phyloP scores from a whole-genome alignment of 2,888 invertebrate genomes.

The Gasteruption jaculator region DNA sequence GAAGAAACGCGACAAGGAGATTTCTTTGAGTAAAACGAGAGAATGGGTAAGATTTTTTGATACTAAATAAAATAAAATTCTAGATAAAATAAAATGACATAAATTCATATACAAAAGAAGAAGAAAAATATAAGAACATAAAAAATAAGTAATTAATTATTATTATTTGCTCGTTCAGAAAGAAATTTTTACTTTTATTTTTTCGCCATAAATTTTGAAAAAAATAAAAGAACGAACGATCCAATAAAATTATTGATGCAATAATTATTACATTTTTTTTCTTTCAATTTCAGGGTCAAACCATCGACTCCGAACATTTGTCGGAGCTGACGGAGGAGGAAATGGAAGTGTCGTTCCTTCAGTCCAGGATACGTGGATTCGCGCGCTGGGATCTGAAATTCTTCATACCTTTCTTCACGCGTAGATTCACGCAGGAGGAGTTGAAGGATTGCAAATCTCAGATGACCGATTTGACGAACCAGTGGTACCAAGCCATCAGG shows the following conservation, averaged over 20 bases:
- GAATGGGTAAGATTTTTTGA: slow-evolving; percentile 70
- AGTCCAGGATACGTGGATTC: slow-evolving; percentile 79
- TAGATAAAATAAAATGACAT: not conserved
- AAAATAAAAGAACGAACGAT: not conserved
- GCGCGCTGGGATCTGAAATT: slow-evolving; percentile 89
- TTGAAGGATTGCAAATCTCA: slow-evolving; percentile 93
- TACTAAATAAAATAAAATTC: slow-evolving; percentile 9
- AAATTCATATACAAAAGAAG: slow-evolving; percentile 7
- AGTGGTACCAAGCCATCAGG: slow-evolving; percentile 95
- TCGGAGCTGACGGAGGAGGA: slow-evolving; percentile 92
- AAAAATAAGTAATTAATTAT: too few relatives aligned
- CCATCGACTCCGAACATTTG: slow-evolving; percentile 88
- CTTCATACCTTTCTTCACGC: slow-evolving; percentile 93
- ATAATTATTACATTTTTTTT: not conserved
- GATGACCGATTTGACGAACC: slow-evolving; percentile 93
- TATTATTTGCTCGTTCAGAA: too few relatives aligned
- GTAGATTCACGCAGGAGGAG: slow-evolving; percentile 92
- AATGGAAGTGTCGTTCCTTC: slow-evolving; percentile 81
- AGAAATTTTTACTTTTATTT: slow-evolving; percentile 6
- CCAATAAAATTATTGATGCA: too few relatives aligned
- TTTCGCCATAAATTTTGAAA: not conserved
- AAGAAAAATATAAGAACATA: too few relatives aligned
- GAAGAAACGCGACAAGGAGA: slow-evolving; percentile 70
- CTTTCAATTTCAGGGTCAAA: slow-evolving; percentile 71
- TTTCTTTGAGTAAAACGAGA: slow-evolving; percentile 94